Evolutionary conservation across 2,888 invertebrate species (phyloP).

Genomic region (Drosophila eohydei): DNA sequence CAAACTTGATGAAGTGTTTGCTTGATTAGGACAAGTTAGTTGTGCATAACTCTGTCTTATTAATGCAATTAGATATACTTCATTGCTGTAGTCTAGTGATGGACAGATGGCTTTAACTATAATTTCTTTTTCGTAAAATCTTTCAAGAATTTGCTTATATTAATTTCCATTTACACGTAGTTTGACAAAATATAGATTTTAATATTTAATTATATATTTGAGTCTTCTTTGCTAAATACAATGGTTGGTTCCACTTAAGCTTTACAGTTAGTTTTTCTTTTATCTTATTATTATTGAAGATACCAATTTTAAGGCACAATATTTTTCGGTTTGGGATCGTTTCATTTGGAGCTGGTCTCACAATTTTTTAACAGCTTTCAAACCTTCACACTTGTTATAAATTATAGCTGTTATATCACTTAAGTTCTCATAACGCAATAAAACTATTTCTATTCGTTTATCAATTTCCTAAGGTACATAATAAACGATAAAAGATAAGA

Average conservation of each 20-base stretch:
- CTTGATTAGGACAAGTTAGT: constrained; percentile 42
- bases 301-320: too few species aligned
- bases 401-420: background rate
- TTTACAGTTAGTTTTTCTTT: too few species aligned
- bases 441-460: background rate
- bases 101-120: background rate
- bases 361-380: background rate
- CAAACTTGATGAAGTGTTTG: constrained; percentile 27
- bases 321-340: too few species aligned
- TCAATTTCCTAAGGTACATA: constrained; percentile 10
- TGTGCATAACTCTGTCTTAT: background rate
- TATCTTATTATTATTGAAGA: too few species aligned
- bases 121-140: background rate
- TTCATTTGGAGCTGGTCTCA: background rate
- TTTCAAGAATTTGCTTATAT: too few species aligned
- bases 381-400: background rate
- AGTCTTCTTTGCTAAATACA: too few species aligned
- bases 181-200: too few species aligned
- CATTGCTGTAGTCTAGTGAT: background rate
- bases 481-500: constrained; percentile 9
- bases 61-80: constrained; percentile 1
- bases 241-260: too few species aligned
- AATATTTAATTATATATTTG: too few species aligned
- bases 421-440: background rate
- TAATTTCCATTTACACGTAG: too few species aligned